These are phyloP conservation scores for Epinephelus coioides DNA, from an alignment of 2,797 vertebrate species.

Conservation along the genomic window DNA sequence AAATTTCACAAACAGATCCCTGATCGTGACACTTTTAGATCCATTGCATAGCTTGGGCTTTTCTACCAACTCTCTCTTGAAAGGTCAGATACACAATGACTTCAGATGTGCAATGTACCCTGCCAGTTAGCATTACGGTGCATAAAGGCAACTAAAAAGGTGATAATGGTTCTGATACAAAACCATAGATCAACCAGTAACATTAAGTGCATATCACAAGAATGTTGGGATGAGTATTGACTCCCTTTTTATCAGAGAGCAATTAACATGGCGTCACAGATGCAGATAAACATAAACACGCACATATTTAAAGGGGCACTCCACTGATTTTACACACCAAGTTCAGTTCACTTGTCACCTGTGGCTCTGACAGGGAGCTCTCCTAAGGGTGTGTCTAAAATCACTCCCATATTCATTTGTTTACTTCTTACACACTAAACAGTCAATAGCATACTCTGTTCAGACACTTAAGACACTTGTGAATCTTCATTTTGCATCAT, in stretches of 20 bases:
- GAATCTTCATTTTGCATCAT: constrained; percentile 9
- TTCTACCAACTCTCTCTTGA: constrained; percentile 9
- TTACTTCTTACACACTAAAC: background rate
- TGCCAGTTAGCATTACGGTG: constrained; percentile 21
- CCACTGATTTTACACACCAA: background rate
- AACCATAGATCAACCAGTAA: constrained; percentile 27
- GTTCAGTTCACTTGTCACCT: background rate
- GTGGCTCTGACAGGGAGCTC: background rate
- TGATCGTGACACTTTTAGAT: constrained; percentile 22
- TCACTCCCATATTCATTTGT: background rate
- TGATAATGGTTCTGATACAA: constrained; percentile 35
- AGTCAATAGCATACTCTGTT: background rate
- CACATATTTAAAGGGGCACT: constrained; percentile 11
- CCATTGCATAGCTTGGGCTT: constrained; percentile 46
- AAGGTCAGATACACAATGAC: constrained; percentile 25
- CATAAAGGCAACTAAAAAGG: constrained; percentile 40
- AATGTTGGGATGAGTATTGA: constrained; percentile 6
- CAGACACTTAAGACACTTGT: background rate
- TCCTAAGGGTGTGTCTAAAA: background rate
- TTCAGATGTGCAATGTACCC: constrained; percentile 8
- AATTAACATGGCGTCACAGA: background rate
- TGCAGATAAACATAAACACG: constrained; percentile 9
- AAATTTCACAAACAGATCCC: constrained; percentile 13
- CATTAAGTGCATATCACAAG: constrained; percentile 37
- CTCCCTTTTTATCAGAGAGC: constrained; percentile 1